phyloP scores from a whole-genome alignment of 2,888 invertebrate species.

The Octodonta nipae region DNA sequence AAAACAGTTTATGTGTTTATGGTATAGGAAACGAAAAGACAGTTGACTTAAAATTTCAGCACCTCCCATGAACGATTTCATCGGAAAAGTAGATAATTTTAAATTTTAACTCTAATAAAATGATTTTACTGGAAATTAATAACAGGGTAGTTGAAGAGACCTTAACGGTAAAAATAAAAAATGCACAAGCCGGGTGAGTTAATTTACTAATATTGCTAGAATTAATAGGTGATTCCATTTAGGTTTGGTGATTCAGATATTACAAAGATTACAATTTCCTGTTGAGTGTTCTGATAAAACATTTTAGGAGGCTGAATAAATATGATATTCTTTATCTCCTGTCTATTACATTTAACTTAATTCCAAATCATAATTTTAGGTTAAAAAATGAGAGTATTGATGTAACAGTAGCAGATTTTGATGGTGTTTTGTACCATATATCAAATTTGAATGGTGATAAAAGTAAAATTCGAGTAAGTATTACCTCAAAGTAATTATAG shows the following conservation, averaged over 20 bases:
- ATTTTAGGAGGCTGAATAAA: too few species aligned
- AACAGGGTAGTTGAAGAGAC: conserved; percentile 98
- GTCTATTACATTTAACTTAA: not conserved
- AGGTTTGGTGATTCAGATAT: too few species aligned
- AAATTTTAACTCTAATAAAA: conserved; percentile 34
- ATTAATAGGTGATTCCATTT: too few species aligned
- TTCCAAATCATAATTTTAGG: conserved; percentile 42
- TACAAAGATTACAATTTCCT: not conserved
- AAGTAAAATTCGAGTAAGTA: conserved; percentile 87
- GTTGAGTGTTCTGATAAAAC: too few species aligned
- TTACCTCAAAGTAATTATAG: not conserved
- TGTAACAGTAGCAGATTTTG: conserved; percentile 91
- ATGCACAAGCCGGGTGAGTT: conserved; percentile 91
- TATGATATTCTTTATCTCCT: too few species aligned
- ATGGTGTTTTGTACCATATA: conserved; percentile 96
- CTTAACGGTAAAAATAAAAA: conserved; percentile 86
- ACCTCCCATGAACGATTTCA: conserved; percentile 25
- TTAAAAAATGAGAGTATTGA: conserved; percentile 92
- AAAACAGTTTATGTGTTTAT: not conserved
- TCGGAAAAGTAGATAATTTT: conserved; percentile 14
- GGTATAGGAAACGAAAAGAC: not conserved
- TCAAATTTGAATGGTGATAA: conserved; percentile 94
- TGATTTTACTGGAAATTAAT: conserved; percentile 97
- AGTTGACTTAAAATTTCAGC: conserved; percentile 12
- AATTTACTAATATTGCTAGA: too few species aligned